These are phyloP conservation scores for Toxotes jaculatrix DNA, from an alignment of 2,113 vertebrate species.

Conservation along the genomic window DNA sequence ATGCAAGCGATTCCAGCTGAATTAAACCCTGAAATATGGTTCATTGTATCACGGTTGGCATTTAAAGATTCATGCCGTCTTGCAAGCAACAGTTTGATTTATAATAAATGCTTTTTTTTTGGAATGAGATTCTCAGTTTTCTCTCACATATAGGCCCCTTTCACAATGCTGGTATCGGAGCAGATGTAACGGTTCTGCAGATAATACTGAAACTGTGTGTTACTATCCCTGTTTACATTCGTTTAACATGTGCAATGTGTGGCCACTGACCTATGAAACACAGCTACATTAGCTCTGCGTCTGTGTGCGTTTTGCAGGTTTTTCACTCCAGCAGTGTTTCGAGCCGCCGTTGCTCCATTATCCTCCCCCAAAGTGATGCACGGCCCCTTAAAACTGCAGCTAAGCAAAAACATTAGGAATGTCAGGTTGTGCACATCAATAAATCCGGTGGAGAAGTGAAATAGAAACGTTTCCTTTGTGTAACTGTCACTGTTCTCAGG, in stretches of 20 bases:
- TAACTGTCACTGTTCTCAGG: no score
- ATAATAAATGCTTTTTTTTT: background rate
- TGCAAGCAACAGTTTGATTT: slow-evolving; percentile 35
- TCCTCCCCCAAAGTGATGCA: background rate
- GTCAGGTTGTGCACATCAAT: background rate
- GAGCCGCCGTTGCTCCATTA: background rate
- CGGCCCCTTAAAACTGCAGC: background rate
- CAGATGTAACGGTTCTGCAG: slow-evolving; percentile 23
- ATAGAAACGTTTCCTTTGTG: background rate
- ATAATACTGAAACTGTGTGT: background rate
- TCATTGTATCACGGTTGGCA: background rate
- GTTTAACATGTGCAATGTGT: background rate
- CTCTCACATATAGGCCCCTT: slow-evolving; percentile 5
- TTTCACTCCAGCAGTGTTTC: background rate
- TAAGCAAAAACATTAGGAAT: background rate
- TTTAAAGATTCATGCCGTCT: background rate
- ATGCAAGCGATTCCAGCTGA: background rate
- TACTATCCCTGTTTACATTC: background rate
- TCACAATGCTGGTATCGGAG: background rate
- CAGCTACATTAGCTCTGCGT: background rate
- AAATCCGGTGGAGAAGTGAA: background rate
- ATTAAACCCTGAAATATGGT: background rate
- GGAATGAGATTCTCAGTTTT: background rate
- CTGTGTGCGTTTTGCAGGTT: background rate
- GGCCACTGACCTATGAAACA: background rate